Conservation (phyloP, 2,113 vertebrate genomes). For the Choloepus hoffmanni region DNA sequence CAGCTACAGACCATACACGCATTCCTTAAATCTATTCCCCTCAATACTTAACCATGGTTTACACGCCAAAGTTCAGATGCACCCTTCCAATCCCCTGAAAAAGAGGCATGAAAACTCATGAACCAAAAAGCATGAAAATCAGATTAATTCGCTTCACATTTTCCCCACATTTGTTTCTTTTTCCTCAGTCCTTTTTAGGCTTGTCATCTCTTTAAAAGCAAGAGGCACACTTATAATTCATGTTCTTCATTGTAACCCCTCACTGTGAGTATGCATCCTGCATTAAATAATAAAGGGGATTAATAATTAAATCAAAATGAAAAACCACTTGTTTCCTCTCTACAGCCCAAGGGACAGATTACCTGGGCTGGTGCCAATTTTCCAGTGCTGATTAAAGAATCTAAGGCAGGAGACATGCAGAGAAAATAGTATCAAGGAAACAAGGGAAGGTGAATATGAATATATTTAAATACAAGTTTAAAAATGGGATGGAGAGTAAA, state of each 20-base stretch:
- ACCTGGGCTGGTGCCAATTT: constrained; percentile 38
- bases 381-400: neutral
- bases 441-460: neutral
- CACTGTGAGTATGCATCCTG: neutral
- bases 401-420: neutral
- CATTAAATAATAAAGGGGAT: constrained; percentile 73
- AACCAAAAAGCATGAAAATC: constrained; percentile 39
- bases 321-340: constrained; percentile 70
- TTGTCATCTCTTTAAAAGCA: neutral
- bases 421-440: neutral
- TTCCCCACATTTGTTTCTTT: neutral
- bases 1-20: fast-evolving
- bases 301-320: constrained; percentile 75
- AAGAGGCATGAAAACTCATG: neutral
- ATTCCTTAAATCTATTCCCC: neutral
- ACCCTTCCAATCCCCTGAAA: neutral
- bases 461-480: fast-evolving
- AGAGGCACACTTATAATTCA: neutral
- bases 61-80: neutral
- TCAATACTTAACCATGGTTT: neutral
- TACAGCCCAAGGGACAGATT: constrained; percentile 27
- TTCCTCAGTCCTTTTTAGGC: neutral
- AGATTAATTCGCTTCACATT: neutral
- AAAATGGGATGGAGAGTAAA: neutral
- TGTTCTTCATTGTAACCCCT: neutral